Evolutionary conservation across 2,888 invertebrate species (phyloP).

Genomic region (Drosophila parthenogenetica): DNA sequence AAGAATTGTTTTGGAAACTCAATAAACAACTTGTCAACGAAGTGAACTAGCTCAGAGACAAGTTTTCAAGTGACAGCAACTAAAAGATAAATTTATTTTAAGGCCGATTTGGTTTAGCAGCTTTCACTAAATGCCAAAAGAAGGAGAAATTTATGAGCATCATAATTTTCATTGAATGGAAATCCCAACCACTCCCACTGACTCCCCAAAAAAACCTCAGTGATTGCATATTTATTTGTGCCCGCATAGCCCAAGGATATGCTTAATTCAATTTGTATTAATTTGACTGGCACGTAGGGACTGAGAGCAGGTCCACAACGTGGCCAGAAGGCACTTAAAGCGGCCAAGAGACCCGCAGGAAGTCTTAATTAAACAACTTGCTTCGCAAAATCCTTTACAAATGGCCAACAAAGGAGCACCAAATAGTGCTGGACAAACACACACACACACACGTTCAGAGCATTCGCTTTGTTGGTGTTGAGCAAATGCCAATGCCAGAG

Average conservation of each 20-base stretch:
- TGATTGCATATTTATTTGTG: conserved; percentile 56
- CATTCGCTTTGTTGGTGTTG: conserved; percentile 53
- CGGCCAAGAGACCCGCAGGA: conserved; percentile 66
- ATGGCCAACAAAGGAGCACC: conserved; percentile 50
- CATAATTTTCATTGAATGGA: background rate
- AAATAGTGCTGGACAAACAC: conserved; percentile 32
- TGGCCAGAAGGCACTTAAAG: conserved; percentile 51
- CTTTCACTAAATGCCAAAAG: background rate
- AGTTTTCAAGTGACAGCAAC: too few species aligned
- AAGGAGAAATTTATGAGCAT: conserved; percentile 3
- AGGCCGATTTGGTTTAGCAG: too few species aligned
- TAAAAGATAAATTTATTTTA: too few species aligned
- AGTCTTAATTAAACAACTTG: conserved; percentile 78
- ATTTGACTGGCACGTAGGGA: conserved; percentile 24
- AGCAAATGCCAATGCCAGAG: conserved; percentile 55
- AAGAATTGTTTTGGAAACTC: background rate
- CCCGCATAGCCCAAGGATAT: conserved; percentile 40
- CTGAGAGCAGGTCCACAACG: conserved; percentile 21
- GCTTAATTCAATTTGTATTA: conserved; percentile 37
- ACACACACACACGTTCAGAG: conserved; percentile 14
- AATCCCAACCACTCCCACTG: background rate
- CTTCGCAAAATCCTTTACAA: conserved; percentile 69
- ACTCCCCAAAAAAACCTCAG: background rate
- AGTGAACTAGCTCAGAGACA: too few species aligned
- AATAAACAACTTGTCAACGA: background rate